A percentile compares a stretch with the other conserved stretches of the same genome.
Conservation (phyloP, 2,888 invertebrate genomes). For the Agonum fuliginosum region DNA sequence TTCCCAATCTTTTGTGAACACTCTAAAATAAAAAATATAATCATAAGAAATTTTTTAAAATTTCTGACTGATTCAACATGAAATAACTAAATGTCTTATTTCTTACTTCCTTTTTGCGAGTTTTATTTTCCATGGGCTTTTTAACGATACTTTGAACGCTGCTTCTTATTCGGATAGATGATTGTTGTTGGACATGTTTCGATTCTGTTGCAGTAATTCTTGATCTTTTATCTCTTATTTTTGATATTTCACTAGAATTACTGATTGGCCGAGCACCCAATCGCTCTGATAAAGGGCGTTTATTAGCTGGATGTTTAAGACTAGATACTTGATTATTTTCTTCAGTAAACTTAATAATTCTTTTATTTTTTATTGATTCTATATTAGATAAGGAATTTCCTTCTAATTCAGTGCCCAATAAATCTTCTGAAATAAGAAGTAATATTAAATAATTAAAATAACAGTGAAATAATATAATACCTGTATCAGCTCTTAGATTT, state of each 20-base stretch:
- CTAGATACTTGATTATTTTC: background rate
- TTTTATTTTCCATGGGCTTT: constrained; percentile 50
- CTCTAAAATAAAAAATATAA: constrained; percentile 64
- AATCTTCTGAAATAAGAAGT: constrained; percentile 49
- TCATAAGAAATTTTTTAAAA: background rate
- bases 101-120: constrained; percentile 57
- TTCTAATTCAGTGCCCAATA: constrained; percentile 55
- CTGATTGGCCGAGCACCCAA: constrained; percentile 70
- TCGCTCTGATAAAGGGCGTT: constrained; percentile 73
- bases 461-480: constrained; percentile 7
- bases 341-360: constrained; percentile 29
- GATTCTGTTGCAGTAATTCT: constrained; percentile 66
- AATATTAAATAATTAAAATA: background rate
- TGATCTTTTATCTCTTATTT: constrained; percentile 58
- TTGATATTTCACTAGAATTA: constrained; percentile 16
- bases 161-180: constrained; percentile 66
- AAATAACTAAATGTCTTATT: background rate
- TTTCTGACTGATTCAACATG: too few species aligned
- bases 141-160: constrained; percentile 47
- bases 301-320: constrained; percentile 63
- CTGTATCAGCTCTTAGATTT: constrained; percentile 79
- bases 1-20: constrained; percentile 68
- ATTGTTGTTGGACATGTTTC: constrained; percentile 70
- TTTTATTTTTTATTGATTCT: background rate
- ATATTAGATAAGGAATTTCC: background rate